Evolutionary conservation across 2,888 invertebrate genomes (phyloP).

Genomic region (Drosophila cracens): DNA sequence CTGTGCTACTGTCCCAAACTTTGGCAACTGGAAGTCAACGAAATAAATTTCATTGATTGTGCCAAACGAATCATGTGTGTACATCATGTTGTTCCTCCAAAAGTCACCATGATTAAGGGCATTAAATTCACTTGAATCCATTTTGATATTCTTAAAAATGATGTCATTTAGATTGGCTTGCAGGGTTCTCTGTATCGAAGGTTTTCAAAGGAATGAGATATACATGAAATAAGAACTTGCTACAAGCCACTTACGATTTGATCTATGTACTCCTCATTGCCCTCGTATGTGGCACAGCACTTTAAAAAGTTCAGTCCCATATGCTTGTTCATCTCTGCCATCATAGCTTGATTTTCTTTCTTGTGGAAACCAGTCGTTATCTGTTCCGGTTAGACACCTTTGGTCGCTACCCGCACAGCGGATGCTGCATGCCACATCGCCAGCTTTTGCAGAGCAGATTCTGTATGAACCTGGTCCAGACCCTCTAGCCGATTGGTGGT

Average conservation of each 20-base stretch:
- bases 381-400: constrained; percentile 53
- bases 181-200: constrained; percentile 42
- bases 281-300: constrained; percentile 47
- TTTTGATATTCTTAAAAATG: constrained; percentile 29
- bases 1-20: constrained; percentile 73
- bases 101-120: constrained; percentile 77
- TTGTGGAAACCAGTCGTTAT: constrained; percentile 34
- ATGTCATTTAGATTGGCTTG: constrained; percentile 46
- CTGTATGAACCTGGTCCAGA: constrained; percentile 71
- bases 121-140: constrained; percentile 69
- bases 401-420: constrained; percentile 60
- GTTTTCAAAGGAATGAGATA: neutral
- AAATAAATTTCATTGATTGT: constrained; percentile 71
- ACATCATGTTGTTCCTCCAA: constrained; percentile 82
- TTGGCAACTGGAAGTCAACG: constrained; percentile 79
- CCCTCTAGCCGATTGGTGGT: constrained; percentile 73
- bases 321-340: constrained; percentile 32
- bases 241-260: constrained; percentile 58
- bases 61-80: constrained; percentile 66
- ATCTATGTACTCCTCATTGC: constrained; percentile 53
- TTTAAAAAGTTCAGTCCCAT: constrained; percentile 33
- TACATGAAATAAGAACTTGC: neutral
- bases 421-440: constrained; percentile 82
- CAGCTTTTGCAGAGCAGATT: constrained; percentile 68
- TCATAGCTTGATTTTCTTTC: constrained; percentile 32